These are phyloP conservation scores for Ichneumon xanthorius DNA, from an alignment of 2,888 invertebrate species.

Conservation along the genomic window DNA sequence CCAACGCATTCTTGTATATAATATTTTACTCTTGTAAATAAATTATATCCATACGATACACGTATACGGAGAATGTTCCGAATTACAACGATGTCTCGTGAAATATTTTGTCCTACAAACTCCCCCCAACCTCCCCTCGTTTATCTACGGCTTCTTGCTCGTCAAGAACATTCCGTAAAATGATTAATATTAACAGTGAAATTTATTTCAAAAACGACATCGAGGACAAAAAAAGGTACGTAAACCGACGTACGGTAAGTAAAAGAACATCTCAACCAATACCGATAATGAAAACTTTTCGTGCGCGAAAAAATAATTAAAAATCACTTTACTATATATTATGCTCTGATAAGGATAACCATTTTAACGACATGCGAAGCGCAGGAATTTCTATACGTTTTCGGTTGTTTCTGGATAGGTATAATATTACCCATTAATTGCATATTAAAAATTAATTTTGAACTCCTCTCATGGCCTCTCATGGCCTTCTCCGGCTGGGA, in stretches of 20 bases:
- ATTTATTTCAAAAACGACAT: background rate
- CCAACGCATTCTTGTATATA: conserved; percentile 83
- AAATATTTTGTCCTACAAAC: conserved; percentile 8
- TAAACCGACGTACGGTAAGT: background rate
- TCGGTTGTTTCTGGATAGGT: no score
- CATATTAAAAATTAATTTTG: background rate
- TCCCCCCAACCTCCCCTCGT: background rate
- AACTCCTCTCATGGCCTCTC: background rate
- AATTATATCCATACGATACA: conserved; percentile 81
- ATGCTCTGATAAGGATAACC: no score
- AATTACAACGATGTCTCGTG: conserved; percentile 31
- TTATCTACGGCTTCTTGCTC: background rate
- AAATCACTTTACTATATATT: background rate
- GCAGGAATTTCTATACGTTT: no score
- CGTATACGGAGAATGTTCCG: conserved; percentile 41
- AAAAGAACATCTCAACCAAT: background rate
- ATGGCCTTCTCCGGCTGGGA: background rate
- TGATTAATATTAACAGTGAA: background rate
- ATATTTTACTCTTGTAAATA: conserved; percentile 85
- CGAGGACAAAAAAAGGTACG: background rate
- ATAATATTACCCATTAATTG: no score
- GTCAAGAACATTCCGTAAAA: background rate
- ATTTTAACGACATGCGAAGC: no score
- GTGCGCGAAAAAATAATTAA: background rate
- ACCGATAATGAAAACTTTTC: background rate